These are phyloP conservation scores for Sisyra terminalis DNA, from an alignment of 2,888 invertebrate genomes.

Conservation along the genomic window DNA sequence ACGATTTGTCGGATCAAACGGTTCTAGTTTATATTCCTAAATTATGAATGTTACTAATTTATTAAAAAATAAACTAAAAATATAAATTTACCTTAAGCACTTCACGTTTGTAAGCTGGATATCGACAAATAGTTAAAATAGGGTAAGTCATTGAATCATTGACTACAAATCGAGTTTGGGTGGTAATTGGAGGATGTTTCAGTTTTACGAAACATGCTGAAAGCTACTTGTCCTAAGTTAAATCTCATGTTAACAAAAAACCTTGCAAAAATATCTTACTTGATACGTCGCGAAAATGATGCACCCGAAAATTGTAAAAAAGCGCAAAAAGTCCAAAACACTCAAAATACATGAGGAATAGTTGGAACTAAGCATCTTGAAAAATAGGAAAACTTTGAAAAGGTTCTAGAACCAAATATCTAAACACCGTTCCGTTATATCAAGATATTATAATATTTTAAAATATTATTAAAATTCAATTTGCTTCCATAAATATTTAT, in stretches of 20 bases:
- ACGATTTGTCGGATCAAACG: conserved; percentile 30
- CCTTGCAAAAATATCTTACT: conserved; percentile 21
- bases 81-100: conserved; percentile 32
- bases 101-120: conserved; percentile 42
- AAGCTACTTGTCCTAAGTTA: too few species aligned
- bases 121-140: conserved; percentile 48
- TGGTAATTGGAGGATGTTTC: conserved; percentile 43
- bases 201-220: conserved; percentile 41
- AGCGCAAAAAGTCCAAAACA: too few species aligned
- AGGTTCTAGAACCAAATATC: too few species aligned
- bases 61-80: neutral
- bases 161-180: conserved; percentile 47
- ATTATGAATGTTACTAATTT: conserved; percentile 1
- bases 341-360: too few species aligned
- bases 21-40: conserved; percentile 32
- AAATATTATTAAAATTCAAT: too few species aligned
- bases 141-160: conserved; percentile 51
- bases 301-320: conserved; percentile 18
- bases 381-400: too few species aligned
- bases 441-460: too few species aligned
- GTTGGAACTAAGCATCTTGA: too few species aligned
- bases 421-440: too few species aligned
- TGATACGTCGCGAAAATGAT: conserved; percentile 34
- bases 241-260: neutral
- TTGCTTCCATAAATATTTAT: too few species aligned